These are phyloP conservation scores for Theocolax elegans DNA, from an alignment of 1,140 invertebrate genomes.

Conservation along the genomic window DNA sequence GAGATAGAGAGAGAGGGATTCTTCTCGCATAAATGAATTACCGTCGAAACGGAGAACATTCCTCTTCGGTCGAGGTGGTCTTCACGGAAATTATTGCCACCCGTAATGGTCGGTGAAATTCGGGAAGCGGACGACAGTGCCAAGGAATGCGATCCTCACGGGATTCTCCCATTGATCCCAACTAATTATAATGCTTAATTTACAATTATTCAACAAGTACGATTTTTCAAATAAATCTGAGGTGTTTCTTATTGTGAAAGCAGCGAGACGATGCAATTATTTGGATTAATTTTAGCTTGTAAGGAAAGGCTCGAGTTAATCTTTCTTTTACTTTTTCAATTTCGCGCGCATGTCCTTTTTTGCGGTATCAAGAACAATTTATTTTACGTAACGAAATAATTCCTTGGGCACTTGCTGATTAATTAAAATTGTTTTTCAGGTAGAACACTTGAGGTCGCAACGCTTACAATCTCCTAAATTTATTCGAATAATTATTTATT, in stretches of 20 bases:
- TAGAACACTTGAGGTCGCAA: too few species aligned
- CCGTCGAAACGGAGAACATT: slow-evolving; percentile 47
- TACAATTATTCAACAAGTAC: slow-evolving; percentile 1
- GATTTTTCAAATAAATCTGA: neutral
- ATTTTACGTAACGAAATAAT: too few species aligned
- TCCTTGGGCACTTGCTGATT: too few species aligned
- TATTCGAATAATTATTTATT: too few species aligned
- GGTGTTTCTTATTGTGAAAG: neutral
- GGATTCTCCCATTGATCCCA: slow-evolving; percentile 26
- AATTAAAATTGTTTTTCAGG: too few species aligned
- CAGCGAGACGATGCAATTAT: neutral
- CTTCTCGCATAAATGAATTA: slow-evolving; percentile 45
- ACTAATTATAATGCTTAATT: slow-evolving; percentile 21
- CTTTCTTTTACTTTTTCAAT: neutral
- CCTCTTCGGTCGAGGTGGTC: slow-evolving; percentile 51
- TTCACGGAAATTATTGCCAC: slow-evolving; percentile 55
- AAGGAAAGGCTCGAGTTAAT: too few species aligned
- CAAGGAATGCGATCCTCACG: too few species aligned
- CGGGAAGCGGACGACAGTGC: slow-evolving; percentile 49
- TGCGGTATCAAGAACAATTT: too few species aligned
- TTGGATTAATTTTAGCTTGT: neutral
- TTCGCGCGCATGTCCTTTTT: too few species aligned
- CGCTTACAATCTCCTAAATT: too few species aligned
- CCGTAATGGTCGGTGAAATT: slow-evolving; percentile 55
- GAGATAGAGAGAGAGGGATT: neutral